Evolutionary conservation across 2,797 vertebrate species (phyloP).

Genomic region (Spheniscus humboldti): DNA sequence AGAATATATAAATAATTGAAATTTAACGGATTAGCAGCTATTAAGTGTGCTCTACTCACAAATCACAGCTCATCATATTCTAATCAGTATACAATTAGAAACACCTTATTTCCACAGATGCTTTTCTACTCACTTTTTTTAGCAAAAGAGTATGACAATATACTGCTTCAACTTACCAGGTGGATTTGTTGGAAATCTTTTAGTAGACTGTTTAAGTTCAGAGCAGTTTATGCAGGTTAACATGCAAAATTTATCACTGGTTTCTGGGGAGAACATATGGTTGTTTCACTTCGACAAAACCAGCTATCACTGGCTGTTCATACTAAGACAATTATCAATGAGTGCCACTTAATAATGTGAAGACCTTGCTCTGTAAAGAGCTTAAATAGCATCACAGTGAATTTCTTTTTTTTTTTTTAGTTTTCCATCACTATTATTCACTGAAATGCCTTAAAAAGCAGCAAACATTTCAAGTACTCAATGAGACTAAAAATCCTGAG

Average conservation of each 20-base stretch:
- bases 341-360: neutral
- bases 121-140: neutral
- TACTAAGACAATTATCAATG: neutral
- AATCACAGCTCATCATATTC: neutral
- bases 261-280: neutral
- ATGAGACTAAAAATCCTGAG: neutral
- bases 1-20: neutral
- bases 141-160: neutral
- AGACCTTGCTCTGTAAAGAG: neutral
- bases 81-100: neutral
- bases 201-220: neutral
- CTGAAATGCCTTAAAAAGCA: neutral
- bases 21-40: neutral
- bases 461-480: neutral
- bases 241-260: neutral
- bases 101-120: neutral
- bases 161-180: neutral
- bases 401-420: too few species aligned
- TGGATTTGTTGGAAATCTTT: neutral
- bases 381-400: neutral
- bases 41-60: neutral
- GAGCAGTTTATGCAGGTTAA: neutral
- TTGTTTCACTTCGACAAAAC: neutral
- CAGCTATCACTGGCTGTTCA: neutral
- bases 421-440: neutral